A percentile compares a stretch with the other conserved stretches of the same genome.
Conservation (phyloP, 2,888 invertebrate genomes). For the Habrosyne pyritoides region DNA sequence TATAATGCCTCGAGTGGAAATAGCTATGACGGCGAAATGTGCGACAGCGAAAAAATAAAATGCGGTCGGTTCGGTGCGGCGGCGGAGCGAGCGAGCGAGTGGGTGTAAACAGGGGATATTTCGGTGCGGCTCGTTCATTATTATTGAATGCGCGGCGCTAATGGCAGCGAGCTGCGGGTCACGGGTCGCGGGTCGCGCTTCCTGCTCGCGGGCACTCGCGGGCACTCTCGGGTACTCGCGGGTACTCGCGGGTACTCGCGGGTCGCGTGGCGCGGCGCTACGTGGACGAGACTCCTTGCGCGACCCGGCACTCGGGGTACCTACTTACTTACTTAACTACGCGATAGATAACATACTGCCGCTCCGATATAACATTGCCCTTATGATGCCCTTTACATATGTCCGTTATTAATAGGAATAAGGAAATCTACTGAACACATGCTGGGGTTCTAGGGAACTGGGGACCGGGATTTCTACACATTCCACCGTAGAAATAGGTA, state of each 20-base stretch:
- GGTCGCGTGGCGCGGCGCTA: not conserved
- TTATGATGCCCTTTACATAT: not conserved
- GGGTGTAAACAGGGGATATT: conserved; percentile 83
- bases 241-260: conserved; percentile 17
- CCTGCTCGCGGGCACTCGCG: too few relatives aligned
- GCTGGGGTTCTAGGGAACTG: too few relatives aligned
- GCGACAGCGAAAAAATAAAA: conserved; percentile 84
- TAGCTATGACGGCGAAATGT: conserved; percentile 85
- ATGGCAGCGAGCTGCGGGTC: conserved; percentile 62
- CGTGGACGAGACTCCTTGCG: not conserved
- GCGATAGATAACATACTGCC: not conserved
- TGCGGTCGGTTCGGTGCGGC: conserved; percentile 82
- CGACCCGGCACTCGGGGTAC: too few relatives aligned
- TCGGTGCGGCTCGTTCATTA: conserved; percentile 82
- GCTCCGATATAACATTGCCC: not conserved
- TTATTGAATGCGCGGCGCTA: conserved; percentile 82
- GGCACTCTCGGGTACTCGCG: too few relatives aligned
- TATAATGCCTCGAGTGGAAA: conserved; percentile 84
- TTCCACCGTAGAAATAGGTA: too few relatives aligned
- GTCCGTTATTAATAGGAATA: not conserved
- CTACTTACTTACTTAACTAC: too few relatives aligned
- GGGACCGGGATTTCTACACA: too few relatives aligned
- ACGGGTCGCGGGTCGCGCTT: conserved; percentile 33
- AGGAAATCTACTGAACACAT: not conserved
- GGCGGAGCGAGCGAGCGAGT: conserved; percentile 73